Evolutionary conservation across 2,888 invertebrate species (phyloP).

Genomic region (Acronicta aceris): DNA sequence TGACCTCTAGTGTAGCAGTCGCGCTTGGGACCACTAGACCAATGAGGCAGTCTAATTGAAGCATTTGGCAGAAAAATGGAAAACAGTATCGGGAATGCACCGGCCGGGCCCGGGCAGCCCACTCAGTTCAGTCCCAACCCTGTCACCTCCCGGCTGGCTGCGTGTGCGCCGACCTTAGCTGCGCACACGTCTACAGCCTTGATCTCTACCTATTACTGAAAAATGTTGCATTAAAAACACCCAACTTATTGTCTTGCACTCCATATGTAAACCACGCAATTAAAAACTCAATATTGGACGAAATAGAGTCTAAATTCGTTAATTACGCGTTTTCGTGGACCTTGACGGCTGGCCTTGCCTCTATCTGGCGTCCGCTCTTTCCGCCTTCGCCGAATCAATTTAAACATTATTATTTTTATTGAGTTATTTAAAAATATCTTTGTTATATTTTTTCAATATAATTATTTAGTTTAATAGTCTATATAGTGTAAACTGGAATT

Average conservation of each 20-base stretch:
- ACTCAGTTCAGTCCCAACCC: slow-evolving; percentile 26
- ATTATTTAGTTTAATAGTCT: slow-evolving; percentile 21
- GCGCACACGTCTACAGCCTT: slow-evolving; percentile 70
- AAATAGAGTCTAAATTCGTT: slow-evolving; percentile 62
- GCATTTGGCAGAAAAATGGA: slow-evolving; percentile 31
- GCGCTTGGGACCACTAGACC: no score
- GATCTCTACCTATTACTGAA: slow-evolving; percentile 88
- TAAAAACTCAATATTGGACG: slow-evolving; percentile 60
- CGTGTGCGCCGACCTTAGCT: slow-evolving; percentile 57
- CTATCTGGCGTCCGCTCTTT: slow-evolving; percentile 87
- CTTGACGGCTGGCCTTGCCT: slow-evolving; percentile 85
- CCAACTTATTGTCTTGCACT: slow-evolving; percentile 82
- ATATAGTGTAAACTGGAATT: slow-evolving; percentile 7
- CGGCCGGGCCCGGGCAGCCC: slow-evolving; percentile 1
- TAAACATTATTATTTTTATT: slow-evolving; percentile 82
- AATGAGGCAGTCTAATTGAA: no score
- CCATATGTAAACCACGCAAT: slow-evolving; percentile 51
- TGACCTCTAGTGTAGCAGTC: no score
- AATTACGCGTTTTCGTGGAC: slow-evolving; percentile 69
- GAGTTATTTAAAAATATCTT: slow-evolving; percentile 63
- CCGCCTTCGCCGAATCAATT: slow-evolving; percentile 88
- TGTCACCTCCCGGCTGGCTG: slow-evolving; percentile 12
- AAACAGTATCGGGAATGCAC: slow-evolving; percentile 30
- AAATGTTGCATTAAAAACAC: slow-evolving; percentile 86
- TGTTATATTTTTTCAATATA: slow-evolving; percentile 43